Evolutionary conservation across 1,140 invertebrate genomes (phyloP).

Genomic region (Cydia fagiglandana): DNA sequence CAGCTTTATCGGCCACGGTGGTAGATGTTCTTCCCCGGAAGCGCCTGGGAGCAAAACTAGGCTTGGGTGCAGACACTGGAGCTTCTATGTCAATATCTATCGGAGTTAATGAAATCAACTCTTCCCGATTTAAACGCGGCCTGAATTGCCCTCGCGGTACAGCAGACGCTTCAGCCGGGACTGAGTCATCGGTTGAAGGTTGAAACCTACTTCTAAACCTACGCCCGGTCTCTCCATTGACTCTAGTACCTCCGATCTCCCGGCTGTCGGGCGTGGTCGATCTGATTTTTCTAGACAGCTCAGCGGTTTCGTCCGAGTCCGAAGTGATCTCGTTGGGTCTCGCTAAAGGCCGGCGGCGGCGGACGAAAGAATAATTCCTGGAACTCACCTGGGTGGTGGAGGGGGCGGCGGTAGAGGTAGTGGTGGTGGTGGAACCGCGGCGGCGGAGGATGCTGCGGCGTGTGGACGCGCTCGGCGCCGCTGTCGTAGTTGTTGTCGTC

Average conservation of each 20-base stretch:
- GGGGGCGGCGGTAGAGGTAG: constrained; percentile 64
- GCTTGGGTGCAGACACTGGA: constrained; percentile 48
- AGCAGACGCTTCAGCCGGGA: constrained; percentile 60
- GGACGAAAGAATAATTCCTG: constrained; percentile 76
- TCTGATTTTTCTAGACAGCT: constrained; percentile 66
- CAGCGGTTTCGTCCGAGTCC: constrained; percentile 59
- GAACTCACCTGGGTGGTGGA: constrained; percentile 77
- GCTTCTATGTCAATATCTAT: constrained; percentile 48
- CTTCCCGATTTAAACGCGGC: constrained; percentile 52
- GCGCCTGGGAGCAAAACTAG: constrained; percentile 42
- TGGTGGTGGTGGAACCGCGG: constrained; percentile 63
- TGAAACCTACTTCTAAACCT: constrained; percentile 55
- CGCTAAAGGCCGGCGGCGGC: constrained; percentile 67
- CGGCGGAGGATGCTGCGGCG: constrained; percentile 61
- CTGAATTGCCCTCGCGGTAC: constrained; percentile 57
- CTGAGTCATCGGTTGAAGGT: constrained; percentile 57
- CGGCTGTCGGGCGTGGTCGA: constrained; percentile 76
- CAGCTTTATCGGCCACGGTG: constrained; percentile 56
- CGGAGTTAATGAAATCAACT: constrained; percentile 58
- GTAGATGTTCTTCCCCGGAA: constrained; percentile 48
- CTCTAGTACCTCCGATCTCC: constrained; percentile 53
- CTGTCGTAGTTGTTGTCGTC: constrained; percentile 51
- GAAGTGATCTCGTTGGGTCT: constrained; percentile 72
- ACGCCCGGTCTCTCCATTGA: constrained; percentile 39
- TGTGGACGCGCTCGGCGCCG: constrained; percentile 56